phyloP scores from a whole-genome alignment of 1,140 invertebrate species.

The Drosophila mojavensis region DNA sequence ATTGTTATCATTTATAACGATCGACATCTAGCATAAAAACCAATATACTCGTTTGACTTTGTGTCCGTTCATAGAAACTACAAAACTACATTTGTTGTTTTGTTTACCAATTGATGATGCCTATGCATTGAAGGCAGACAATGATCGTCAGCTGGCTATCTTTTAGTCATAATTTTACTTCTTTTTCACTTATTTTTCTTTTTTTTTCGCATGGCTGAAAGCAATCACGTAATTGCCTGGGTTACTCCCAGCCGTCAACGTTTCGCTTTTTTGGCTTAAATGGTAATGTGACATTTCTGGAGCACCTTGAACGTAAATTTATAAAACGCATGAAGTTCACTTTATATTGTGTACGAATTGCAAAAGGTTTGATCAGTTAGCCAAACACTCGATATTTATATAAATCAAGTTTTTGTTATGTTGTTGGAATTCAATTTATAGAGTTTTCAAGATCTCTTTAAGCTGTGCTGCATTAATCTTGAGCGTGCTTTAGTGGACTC shows the following conservation, averaged over 20 bases:
- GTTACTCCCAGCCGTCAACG: conserved; percentile 15
- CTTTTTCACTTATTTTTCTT: not conserved
- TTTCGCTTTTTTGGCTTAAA: conserved; percentile 2
- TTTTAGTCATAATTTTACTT: conserved; percentile 15
- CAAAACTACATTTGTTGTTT: conserved; percentile 21
- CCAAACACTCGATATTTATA: not conserved
- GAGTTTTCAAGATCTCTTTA: no score
- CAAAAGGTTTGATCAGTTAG: not conserved
- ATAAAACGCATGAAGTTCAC: not conserved
- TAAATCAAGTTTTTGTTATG: not conserved
- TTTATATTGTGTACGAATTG: not conserved
- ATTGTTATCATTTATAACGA: no score
- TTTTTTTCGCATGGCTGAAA: conserved; percentile 8
- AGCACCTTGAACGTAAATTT: conserved; percentile 3
- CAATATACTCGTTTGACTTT: no score
- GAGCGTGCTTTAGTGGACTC: no score
- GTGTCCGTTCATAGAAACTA: not conserved
- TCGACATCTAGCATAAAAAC: no score
- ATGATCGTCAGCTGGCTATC: not conserved
- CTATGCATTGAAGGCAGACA: conserved; percentile 14
- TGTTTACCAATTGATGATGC: conserved; percentile 1
- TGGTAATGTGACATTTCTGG: conserved; percentile 14
- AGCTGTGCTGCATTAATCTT: no score
- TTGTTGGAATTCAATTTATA: no score
- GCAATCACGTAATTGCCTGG: conserved; percentile 24